These are phyloP conservation scores for Odontophorus gujanensis DNA, from an alignment of 2,113 vertebrate species.

Conservation along the genomic window DNA sequence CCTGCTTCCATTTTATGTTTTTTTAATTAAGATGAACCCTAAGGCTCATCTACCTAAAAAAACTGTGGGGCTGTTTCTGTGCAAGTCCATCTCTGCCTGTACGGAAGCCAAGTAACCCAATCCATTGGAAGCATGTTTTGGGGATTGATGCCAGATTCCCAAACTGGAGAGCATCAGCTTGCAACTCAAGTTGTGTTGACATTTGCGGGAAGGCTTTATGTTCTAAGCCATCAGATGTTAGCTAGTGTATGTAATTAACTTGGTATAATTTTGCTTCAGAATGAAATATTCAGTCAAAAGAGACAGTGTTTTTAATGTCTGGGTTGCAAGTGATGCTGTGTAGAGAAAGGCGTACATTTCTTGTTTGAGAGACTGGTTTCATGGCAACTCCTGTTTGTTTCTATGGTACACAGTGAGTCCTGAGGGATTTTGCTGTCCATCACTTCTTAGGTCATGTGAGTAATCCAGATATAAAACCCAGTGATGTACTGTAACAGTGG, in stretches of 20 bases:
- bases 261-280: slow-evolving; percentile 57
- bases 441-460: background rate
- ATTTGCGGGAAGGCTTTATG: background rate
- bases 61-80: background rate
- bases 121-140: background rate
- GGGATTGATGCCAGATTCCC: slow-evolving; percentile 20
- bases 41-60: background rate
- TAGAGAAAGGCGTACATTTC: background rate
- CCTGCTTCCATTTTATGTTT: background rate
- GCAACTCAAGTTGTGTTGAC: slow-evolving; percentile 30
- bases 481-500: background rate
- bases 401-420: background rate
- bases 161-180: slow-evolving; percentile 12
- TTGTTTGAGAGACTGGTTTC: background rate
- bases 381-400: slow-evolving; percentile 39
- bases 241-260: slow-evolving; percentile 65
- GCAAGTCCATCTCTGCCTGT: background rate
- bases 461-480: background rate
- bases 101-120: background rate
- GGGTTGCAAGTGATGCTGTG: slow-evolving; percentile 19
- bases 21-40: background rate
- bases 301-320: slow-evolving; percentile 26
- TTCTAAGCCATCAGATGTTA: slow-evolving; percentile 46
- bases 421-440: slow-evolving; percentile 1
- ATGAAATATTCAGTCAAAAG: slow-evolving; percentile 67